phyloP scores from a whole-genome alignment of 2,797 vertebrate species.

The Cyprinodon diabolis region DNA sequence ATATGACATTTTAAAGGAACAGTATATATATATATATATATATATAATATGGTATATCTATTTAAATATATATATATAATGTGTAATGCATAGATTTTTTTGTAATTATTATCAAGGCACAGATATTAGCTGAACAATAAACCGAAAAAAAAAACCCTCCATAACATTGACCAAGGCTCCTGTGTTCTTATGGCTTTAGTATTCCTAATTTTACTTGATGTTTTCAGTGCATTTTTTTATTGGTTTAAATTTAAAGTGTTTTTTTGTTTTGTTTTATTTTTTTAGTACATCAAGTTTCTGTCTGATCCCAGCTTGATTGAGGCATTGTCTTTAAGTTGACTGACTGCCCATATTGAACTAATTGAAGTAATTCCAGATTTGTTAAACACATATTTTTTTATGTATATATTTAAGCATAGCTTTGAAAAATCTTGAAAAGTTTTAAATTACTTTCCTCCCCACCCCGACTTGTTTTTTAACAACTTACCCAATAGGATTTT shows the following conservation, averaged over 20 bases:
- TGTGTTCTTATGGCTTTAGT: constrained; percentile 11
- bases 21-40: constrained; percentile 66
- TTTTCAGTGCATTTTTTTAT: not conserved
- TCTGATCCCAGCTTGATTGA: constrained; percentile 43
- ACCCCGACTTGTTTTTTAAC: too few relatives aligned
- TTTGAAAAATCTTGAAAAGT: not conserved
- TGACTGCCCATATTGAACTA: not conserved
- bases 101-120: constrained; percentile 79
- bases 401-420: not conserved
- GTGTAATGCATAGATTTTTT: constrained; percentile 78
- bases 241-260: not conserved
- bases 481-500: too few relatives aligned
- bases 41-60: not conserved
- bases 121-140: constrained; percentile 76
- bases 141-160: constrained; percentile 55
- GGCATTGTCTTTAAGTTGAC: constrained; percentile 25
- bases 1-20: constrained; percentile 78
- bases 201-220: not conserved
- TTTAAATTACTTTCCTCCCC: not conserved
- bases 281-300: constrained; percentile 26
- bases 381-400: not conserved
- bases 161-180: constrained; percentile 10
- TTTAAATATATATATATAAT: constrained; percentile 53
- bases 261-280: too few relatives aligned
- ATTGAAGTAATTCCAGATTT: not conserved